Base-by-base conservation (phyloP, 1,140 invertebrate genomes). In the Wiebesia pumilae region DNA sequence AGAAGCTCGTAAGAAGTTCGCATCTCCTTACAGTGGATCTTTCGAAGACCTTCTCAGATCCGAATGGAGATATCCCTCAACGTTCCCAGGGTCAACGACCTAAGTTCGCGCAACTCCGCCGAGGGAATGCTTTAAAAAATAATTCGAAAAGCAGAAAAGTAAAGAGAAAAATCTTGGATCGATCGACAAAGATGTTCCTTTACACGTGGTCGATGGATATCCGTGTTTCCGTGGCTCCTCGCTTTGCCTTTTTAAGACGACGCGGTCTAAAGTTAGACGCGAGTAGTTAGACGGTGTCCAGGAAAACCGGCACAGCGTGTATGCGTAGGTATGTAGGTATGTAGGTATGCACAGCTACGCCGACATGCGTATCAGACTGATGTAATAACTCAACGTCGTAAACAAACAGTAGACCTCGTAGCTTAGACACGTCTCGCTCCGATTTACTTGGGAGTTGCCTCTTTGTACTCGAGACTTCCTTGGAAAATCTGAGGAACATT, bases 201-300 rank as follows among this genome's bases (percentile, higher is more conserved):
- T 16, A n/a, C 69, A 24, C 71, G 47, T 78, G 54, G 69, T 82
- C 80, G 77, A 69, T 86, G 85, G 80, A 54, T 82, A 77, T 69
- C 33, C 47, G 80, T 30, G 40, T 79, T 79, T 79, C 43, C n/a
- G 78, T 30, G 47, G n/a, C 77, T 21, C 4, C 77, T 79, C 79
- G 14, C 71, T 86, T 83, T 83, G 40, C 65, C 81, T 87, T 87
- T 87, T 83, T 35, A 47, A 87, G 75, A 43, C 21, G 40, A 12
- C 54, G 80, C 73, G 47, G 80, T 83, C 71, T 83, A 83, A 87
- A 87, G 75, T 87, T 87, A 87, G 81, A 65, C n/a, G 73, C 62
- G 3, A 38, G 33, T 62, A 10, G n/a, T n/a, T n/a, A n/a, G 14
- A 67, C 21, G 62, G n/a, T 58, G 82, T 78, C 58, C 73, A 78